These are phyloP conservation scores for Zaprionus ornatus DNA, from an alignment of 1,140 invertebrate species.

Conservation along the genomic window DNA sequence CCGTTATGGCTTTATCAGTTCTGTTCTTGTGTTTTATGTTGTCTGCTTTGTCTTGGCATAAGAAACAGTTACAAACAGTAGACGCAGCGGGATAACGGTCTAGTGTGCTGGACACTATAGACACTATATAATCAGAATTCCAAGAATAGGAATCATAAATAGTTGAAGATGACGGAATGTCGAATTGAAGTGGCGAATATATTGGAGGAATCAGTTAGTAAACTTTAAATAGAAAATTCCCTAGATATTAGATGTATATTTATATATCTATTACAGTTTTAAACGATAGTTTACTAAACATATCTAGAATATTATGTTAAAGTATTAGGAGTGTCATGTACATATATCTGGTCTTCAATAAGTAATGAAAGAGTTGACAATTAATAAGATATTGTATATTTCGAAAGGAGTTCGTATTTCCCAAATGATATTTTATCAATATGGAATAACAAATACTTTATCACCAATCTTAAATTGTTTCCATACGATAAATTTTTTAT, in stretches of 20 bases:
- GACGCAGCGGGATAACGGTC: constrained; percentile 27
- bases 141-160: background rate
- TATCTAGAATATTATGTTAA: too few relatives aligned
- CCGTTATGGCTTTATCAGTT: constrained; percentile 59
- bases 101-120: background rate
- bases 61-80: constrained; percentile 1
- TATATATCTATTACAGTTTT: too few relatives aligned
- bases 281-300: too few relatives aligned
- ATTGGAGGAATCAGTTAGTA: background rate
- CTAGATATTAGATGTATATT: background rate
- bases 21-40: constrained; percentile 8
- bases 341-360: too few relatives aligned
- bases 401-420: too few relatives aligned
- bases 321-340: too few relatives aligned
- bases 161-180: background rate
- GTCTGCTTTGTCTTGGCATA: constrained; percentile 3
- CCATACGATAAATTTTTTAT: background rate
- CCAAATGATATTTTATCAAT: too few relatives aligned
- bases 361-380: too few relatives aligned
- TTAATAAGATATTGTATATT: too few relatives aligned
- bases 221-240: background rate
- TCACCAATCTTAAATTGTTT: too few relatives aligned
- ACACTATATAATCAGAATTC: background rate
- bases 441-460: too few relatives aligned
- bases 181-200: background rate